These are phyloP conservation scores for Seira sanloemensis DNA, from an alignment of 2,888 invertebrate genomes.

Conservation along the genomic window DNA sequence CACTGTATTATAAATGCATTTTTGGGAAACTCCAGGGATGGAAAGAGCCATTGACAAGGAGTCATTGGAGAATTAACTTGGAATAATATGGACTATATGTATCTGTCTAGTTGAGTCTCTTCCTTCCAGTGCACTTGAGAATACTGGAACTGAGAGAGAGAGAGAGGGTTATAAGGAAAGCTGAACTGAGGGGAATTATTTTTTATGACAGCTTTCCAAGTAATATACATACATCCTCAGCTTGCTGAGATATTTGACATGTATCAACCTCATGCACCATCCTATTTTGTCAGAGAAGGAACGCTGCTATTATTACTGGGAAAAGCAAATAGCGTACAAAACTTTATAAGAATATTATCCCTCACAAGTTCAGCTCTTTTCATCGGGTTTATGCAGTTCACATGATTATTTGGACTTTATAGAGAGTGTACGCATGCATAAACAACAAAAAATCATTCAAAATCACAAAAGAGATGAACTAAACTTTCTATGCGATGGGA, in stretches of 20 bases:
- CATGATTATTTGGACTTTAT: too few relatives aligned
- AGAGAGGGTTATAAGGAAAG: not conserved
- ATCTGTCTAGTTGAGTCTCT: not conserved
- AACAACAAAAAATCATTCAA: not conserved
- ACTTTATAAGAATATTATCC: too few relatives aligned
- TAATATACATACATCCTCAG: not conserved
- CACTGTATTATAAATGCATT: conserved; percentile 45
- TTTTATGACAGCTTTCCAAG: conserved; percentile 17
- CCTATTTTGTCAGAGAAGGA: not conserved
- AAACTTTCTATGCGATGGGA: not conserved
- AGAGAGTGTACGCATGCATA: not conserved
- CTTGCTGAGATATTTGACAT: too few relatives aligned
- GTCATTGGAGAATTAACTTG: conserved; percentile 54
- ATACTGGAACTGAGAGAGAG: too few relatives aligned
- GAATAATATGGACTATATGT: conserved; percentile 19
- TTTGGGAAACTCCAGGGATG: conserved; percentile 4
- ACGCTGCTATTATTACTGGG: not conserved
- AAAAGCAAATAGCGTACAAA: not conserved
- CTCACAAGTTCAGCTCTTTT: too few relatives aligned
- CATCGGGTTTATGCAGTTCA: too few relatives aligned
- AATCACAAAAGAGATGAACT: not conserved
- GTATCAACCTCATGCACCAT: not conserved
- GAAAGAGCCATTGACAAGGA: conserved; percentile 39
- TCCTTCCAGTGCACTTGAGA: not conserved
- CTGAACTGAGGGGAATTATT: conserved; percentile 20